phyloP scores from a whole-genome alignment of 2,888 invertebrate species.

The Apamea crenata region DNA sequence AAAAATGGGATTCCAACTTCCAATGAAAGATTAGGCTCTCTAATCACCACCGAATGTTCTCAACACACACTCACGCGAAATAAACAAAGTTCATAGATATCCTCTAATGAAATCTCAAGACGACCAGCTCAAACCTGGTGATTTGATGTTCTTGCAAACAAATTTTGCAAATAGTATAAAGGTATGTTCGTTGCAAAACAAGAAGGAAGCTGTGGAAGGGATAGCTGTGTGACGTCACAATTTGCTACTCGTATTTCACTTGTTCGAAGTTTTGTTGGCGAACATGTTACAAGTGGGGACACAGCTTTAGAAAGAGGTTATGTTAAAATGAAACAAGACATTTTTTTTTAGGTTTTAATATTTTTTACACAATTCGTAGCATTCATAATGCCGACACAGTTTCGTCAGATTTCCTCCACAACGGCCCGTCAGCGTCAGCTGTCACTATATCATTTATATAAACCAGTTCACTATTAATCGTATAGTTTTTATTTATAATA shows the following conservation, averaged over 20 bases:
- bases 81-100: background rate
- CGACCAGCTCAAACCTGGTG: background rate
- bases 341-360: conserved; percentile 90
- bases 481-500: conserved; percentile 76
- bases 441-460: conserved; percentile 76
- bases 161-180: background rate
- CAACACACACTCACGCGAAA: background rate
- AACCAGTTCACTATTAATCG: conserved; percentile 80
- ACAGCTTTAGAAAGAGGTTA: conserved; percentile 29
- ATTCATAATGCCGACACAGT: conserved; percentile 90
- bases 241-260: background rate
- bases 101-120: background rate
- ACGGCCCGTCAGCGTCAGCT: conserved; percentile 82
- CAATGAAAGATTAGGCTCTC: background rate
- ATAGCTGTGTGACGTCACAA: background rate
- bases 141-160: background rate
- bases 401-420: conserved; percentile 75
- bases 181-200: background rate
- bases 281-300: background rate
- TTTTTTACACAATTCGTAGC: conserved; percentile 91
- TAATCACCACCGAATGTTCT: background rate
- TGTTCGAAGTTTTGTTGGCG: background rate
- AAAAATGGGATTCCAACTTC: background rate
- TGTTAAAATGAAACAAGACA: conserved; percentile 82
- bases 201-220: no score